Evolutionary conservation across 2,113 vertebrate species (phyloP).

Genomic region (Brachirus orientalis): DNA sequence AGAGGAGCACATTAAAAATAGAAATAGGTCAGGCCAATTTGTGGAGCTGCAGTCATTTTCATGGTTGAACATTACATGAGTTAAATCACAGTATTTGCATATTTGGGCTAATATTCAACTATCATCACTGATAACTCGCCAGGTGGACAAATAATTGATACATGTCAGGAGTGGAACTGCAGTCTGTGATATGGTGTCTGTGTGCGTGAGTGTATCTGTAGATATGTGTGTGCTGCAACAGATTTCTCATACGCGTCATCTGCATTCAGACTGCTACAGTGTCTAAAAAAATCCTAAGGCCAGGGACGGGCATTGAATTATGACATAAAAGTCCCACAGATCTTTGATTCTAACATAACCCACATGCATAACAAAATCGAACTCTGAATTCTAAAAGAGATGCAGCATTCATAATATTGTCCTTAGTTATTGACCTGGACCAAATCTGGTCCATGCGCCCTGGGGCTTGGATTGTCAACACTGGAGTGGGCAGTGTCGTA

Average conservation of each 20-base stretch:
- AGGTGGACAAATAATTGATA: slow-evolving; percentile 67
- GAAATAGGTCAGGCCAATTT: background rate
- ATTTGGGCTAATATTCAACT: slow-evolving; percentile 78
- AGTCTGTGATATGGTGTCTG: background rate
- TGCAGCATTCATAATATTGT: too few relatives aligned
- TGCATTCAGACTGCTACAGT: too few relatives aligned
- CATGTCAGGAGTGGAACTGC: background rate
- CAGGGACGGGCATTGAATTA: too few relatives aligned
- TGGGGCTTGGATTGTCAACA: too few relatives aligned
- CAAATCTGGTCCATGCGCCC: too few relatives aligned
- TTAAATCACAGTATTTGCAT: slow-evolving; percentile 78
- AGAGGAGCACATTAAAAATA: background rate
- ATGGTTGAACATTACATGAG: slow-evolving; percentile 5
- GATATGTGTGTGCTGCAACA: background rate
- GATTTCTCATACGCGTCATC: background rate
- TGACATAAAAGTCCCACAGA: too few relatives aligned
- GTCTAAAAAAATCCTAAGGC: too few relatives aligned
- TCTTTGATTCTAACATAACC: too few relatives aligned
- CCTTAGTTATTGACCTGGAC: too few relatives aligned
- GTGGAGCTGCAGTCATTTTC: background rate
- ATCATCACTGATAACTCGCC: slow-evolving; percentile 60
- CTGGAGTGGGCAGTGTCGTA: too few relatives aligned
- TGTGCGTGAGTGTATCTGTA: background rate
- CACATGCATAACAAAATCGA: too few relatives aligned
- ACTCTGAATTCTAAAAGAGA: too few relatives aligned